Evolutionary conservation across 2,797 vertebrate species (phyloP), one percentile per base, ranked within the genome.

Genomic region (Austrolebias charrua): DNA sequence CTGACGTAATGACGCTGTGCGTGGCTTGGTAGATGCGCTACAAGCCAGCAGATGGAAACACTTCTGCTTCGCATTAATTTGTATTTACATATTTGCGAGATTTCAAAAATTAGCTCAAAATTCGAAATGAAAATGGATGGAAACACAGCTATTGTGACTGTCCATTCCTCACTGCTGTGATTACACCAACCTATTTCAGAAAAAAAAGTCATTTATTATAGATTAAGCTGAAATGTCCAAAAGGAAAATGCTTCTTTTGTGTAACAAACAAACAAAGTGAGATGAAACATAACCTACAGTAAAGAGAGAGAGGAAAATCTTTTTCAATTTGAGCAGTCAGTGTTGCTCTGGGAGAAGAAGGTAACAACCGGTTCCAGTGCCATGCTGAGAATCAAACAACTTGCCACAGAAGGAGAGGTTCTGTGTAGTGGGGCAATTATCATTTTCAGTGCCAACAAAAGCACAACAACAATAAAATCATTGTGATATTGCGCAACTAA

Each of bases 101-200:
- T n/a, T n/a, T n/a, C n/a, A n/a, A n/a, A n/a, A n/a, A n/a, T n/a
- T n/a, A n/a, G n/a, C n/a, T n/a, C n/a, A n/a, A n/a, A n/a, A n/a
- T n/a, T n/a, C n/a, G n/a, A n/a, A n/a, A n/a, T n/a, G n/a, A n/a
- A n/a, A n/a, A n/a, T n/a, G n/a, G n/a, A n/a, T n/a, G n/a, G n/a
- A n/a, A n/a, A n/a, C n/a, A n/a, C n/a, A n/a, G n/a, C n/a, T n/a
- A n/a, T n/a, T n/a, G 85, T 66, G 82, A 83, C 86, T 85, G 86
- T 90, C 90, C 90, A 92, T 92, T 87, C 79, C 83, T 93, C 90
- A 91, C 84, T 80, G 77, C 86, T 92, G 90, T 92, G 91, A 93
- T 91, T 93, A 91, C 87, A 89, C 90, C 92, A 92, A 93, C 92
- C 92, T 88, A 93, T 93, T 94, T 94, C 79, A 86, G 73, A 71